Evolutionary conservation across 2,797 vertebrate genomes (phyloP).

Genomic region (Coilia nasus): DNA sequence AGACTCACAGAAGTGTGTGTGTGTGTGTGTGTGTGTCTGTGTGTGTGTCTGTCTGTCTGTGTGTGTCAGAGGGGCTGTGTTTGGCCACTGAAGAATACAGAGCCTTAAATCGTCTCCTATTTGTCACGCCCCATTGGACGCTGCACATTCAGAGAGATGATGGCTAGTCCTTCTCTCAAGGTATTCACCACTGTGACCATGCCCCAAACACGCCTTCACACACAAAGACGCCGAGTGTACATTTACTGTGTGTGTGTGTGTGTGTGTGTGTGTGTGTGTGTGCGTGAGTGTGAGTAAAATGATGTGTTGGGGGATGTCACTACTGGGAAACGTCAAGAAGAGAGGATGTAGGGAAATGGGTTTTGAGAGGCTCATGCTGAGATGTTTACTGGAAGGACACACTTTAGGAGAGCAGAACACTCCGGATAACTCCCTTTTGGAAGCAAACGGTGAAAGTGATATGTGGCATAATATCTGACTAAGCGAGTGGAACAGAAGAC

Average conservation of each 20-base stretch:
- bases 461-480: not conserved
- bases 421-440: not conserved
- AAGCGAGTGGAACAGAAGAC: not conserved
- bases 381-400: not conserved
- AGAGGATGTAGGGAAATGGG: not conserved
- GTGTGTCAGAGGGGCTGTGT: no score
- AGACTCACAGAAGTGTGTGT: no score
- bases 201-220: not conserved
- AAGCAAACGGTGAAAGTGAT: not conserved
- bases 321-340: no score
- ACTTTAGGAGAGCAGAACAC: not conserved
- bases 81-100: not conserved
- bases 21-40: no score
- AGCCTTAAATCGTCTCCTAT: not conserved
- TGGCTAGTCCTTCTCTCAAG: not conserved
- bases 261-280: not conserved
- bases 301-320: no score
- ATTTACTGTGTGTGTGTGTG: not conserved
- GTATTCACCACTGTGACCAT: not conserved
- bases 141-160: not conserved
- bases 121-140: not conserved
- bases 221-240: not conserved
- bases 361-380: not conserved
- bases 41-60: no score
- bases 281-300: no score